Conservation (phyloP, 2,888 invertebrate species). For the Agonopterix arenella region DNA sequence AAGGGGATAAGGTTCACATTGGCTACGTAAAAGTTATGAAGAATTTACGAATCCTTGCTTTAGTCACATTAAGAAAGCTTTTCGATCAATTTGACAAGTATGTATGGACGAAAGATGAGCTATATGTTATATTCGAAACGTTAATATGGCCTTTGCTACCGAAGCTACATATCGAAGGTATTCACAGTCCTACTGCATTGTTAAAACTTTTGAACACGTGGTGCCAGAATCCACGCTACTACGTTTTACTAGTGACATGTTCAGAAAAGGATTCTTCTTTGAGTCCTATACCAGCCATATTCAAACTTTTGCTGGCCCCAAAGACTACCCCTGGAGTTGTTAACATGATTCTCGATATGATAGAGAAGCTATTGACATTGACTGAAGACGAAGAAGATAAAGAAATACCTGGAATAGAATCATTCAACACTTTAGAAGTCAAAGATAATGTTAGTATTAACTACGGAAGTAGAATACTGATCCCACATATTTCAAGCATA, state of each 20-base stretch:
- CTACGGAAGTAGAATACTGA: constrained; percentile 83
- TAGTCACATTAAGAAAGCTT: constrained; percentile 81
- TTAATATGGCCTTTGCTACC: constrained; percentile 88
- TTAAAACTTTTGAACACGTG: constrained; percentile 88
- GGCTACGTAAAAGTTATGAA: constrained; percentile 80
- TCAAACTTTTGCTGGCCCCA: constrained; percentile 82
- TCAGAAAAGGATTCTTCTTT: constrained; percentile 54
- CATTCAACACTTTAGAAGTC: constrained; percentile 46
- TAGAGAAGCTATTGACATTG: constrained; percentile 84
- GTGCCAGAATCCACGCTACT: constrained; percentile 88
- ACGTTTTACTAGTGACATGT: constrained; percentile 81
- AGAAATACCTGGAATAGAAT: constrained; percentile 49
- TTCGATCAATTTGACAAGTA: constrained; percentile 89
- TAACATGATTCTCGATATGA: constrained; percentile 82
- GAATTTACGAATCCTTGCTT: constrained; percentile 78
- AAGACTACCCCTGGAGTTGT: constrained; percentile 82
- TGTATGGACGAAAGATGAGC: constrained; percentile 81
- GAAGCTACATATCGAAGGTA: constrained; percentile 86
- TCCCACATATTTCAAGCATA: constrained; percentile 84
- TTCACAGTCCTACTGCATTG: constrained; percentile 88
- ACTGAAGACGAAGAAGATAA: constrained; percentile 77
- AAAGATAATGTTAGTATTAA: constrained; percentile 62
- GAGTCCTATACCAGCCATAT: constrained; percentile 81
- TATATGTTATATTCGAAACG: constrained; percentile 85
- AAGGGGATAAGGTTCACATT: constrained; percentile 74